Conservation (phyloP, 1,140 invertebrate genomes). For the Ceratina japonica region DNA sequence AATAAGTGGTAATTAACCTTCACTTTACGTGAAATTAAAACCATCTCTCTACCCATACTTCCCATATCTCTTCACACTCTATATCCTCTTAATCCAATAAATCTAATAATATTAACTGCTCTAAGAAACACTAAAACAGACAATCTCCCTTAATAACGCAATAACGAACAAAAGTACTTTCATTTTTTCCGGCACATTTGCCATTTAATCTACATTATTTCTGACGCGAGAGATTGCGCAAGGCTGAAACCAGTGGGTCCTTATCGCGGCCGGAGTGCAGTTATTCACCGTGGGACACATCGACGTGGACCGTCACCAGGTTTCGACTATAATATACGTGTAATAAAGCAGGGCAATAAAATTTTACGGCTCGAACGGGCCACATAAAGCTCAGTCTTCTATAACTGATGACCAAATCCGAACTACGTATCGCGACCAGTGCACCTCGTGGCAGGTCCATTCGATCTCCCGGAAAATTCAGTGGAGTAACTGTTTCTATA, state of each 20-base stretch:
- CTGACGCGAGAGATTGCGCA: neutral
- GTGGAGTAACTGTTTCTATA: neutral
- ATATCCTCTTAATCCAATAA: no score
- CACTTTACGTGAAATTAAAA: constrained; percentile 52
- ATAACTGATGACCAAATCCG: neutral
- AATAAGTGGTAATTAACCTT: constrained; percentile 66
- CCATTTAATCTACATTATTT: neutral
- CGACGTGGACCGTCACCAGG: neutral
- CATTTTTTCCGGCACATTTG: neutral
- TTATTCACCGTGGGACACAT: no score
- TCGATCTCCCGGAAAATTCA: constrained; percentile 34
- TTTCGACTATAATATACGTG: neutral
- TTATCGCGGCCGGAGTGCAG: neutral
- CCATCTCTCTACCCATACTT: no score
- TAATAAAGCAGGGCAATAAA: constrained; percentile 46
- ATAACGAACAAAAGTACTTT: no score
- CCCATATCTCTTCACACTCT: no score
- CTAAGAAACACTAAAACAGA: no score
- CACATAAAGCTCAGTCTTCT: constrained; percentile 31
- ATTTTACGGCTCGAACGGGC: constrained; percentile 34
- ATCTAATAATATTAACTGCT: no score
- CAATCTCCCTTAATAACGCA: no score
- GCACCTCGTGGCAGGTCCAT: neutral
- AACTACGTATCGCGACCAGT: constrained; percentile 20
- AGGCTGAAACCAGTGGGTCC: neutral